Conservation (phyloP, 2,113 vertebrate genomes). For the Phylloscopus trochilus region DNA sequence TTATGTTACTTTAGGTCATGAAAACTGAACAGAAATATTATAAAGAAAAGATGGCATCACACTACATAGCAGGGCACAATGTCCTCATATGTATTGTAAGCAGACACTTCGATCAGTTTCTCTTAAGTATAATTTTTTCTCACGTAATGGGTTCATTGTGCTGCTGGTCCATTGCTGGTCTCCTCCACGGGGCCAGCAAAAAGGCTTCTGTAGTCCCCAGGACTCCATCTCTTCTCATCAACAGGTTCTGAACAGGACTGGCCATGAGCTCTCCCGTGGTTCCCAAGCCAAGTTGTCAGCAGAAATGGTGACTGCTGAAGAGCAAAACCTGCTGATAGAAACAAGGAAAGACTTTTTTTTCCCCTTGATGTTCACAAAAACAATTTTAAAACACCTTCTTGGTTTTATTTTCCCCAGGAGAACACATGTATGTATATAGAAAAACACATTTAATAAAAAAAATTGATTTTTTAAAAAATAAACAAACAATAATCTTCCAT, state of each 20-base stretch:
- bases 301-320: not conserved
- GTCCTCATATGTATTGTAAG: slow-evolving; percentile 33
- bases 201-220: not conserved
- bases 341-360: not conserved
- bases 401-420: not conserved
- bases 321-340: not conserved
- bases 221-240: not conserved
- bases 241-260: not conserved
- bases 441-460: not conserved
- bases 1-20: not conserved
- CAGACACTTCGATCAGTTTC: not conserved
- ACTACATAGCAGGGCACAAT: not conserved
- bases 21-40: slow-evolving; percentile 47
- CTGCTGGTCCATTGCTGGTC: not conserved
- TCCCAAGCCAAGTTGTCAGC: not conserved
- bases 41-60: slow-evolving; percentile 2
- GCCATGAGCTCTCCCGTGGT: fast-evolving
- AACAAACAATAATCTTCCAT: not conserved
- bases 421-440: not conserved
- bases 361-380: not conserved
- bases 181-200: not conserved
- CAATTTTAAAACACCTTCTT: not conserved
- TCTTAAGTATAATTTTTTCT: not conserved
- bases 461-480: not conserved
- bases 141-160: not conserved